Conservation (phyloP, 2,797 vertebrate species). For the Phoxinus dragarum region DNA sequence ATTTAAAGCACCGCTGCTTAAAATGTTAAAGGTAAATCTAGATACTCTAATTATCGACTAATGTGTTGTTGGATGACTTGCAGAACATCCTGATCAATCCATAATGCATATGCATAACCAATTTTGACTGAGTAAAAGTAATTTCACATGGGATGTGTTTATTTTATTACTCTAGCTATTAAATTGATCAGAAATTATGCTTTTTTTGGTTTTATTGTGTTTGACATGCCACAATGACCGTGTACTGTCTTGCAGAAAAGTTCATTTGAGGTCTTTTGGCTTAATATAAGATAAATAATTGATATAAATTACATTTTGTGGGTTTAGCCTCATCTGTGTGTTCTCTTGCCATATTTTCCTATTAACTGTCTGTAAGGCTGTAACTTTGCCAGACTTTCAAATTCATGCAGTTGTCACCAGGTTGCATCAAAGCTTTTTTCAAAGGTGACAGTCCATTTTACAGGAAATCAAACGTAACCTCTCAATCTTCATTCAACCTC, state of each 20-base stretch:
- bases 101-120: background rate
- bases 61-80: background rate
- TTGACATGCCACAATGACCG: background rate
- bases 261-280: background rate
- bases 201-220: background rate
- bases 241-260: constrained; percentile 51
- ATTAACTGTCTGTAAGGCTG: background rate
- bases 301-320: constrained; percentile 38
- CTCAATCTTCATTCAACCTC: background rate
- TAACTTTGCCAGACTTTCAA: background rate
- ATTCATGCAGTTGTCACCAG: background rate
- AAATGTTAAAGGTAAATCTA: background rate
- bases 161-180: background rate
- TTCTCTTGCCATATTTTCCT: background rate
- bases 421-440: background rate
- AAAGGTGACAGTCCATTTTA: background rate
- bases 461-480: background rate
- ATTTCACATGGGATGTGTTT: background rate
- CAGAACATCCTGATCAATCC: background rate
- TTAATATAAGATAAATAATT: background rate
- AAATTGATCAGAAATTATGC: background rate
- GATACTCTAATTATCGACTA: background rate
- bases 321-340: background rate
- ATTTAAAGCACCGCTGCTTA: background rate
- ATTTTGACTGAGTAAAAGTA: too few relatives aligned